Percentiles rank a stretch among this genome's conserved stretches.
Conservation (phyloP, 2,888 invertebrate genomes). For the Brachycybe producta region DNA sequence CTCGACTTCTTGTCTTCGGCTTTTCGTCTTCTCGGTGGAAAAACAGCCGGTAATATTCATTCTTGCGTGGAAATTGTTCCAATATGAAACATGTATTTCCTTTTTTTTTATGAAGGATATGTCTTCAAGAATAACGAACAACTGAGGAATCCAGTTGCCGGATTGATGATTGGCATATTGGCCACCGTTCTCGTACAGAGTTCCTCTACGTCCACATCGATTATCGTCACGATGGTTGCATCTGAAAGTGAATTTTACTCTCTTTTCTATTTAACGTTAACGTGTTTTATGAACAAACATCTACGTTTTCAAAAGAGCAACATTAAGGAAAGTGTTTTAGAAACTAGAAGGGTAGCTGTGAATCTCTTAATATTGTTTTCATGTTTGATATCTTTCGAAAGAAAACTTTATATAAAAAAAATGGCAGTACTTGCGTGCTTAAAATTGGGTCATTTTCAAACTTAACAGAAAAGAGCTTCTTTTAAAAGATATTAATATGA, state of each 20-base stretch:
- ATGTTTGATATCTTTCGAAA: no score
- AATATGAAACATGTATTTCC: no score
- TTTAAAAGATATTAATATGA: background rate
- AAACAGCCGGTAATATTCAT: constrained; percentile 27
- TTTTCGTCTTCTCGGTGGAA: constrained; percentile 34
- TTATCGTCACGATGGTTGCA: constrained; percentile 36
- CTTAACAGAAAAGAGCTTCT: background rate
- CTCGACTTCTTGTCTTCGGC: constrained; percentile 34
- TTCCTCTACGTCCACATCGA: constrained; percentile 41
- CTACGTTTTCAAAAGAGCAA: no score
- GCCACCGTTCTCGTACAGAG: constrained; percentile 42
- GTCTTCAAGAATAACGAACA: constrained; percentile 36
- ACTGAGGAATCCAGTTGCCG: constrained; percentile 40
- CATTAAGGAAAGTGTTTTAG: no score
- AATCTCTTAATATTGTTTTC: no score
- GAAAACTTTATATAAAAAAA: no score
- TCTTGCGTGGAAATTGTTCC: no score
- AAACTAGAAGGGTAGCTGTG: no score
- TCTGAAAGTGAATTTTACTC: constrained; percentile 32
- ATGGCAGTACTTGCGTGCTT: no score
- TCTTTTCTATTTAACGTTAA: no score
- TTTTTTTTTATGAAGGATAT: constrained; percentile 27
- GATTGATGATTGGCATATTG: constrained; percentile 43
- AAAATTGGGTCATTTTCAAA: background rate
- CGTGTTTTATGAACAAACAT: no score